These are phyloP conservation scores for Deilephila porcellus DNA, from an alignment of 2,888 invertebrate species.

Conservation along the genomic window DNA sequence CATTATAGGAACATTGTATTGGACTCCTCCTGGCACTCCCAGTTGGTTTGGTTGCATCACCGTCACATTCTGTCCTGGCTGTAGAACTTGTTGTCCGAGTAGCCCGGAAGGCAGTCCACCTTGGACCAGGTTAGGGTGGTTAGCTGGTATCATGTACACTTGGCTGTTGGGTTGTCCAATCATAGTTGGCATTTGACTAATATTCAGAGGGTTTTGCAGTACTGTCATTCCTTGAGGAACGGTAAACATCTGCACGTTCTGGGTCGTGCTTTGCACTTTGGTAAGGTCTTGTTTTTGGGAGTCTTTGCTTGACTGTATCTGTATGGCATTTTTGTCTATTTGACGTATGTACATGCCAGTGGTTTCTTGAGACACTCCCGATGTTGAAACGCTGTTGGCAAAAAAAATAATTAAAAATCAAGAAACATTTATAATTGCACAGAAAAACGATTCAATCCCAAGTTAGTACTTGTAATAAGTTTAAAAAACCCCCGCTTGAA, in stretches of 20 bases:
- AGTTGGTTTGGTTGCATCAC: slow-evolving; percentile 80
- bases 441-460: too few relatives aligned
- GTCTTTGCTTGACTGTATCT: slow-evolving; percentile 74
- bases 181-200: slow-evolving; percentile 72
- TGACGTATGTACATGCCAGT: slow-evolving; percentile 79
- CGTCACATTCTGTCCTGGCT: slow-evolving; percentile 75
- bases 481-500: too few relatives aligned
- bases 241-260: slow-evolving; percentile 80
- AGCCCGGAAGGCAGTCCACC: slow-evolving; percentile 65
- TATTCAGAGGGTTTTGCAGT: slow-evolving; percentile 74
- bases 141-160: slow-evolving; percentile 80
- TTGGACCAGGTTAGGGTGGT: slow-evolving; percentile 72
- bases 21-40: slow-evolving; percentile 72
- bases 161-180: slow-evolving; percentile 76
- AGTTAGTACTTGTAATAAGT: too few relatives aligned
- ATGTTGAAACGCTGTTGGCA: slow-evolving; percentile 65
- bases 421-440: too few relatives aligned
- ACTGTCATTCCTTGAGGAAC: slow-evolving; percentile 80
- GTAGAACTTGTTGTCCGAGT: slow-evolving; percentile 71
- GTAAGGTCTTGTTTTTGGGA: slow-evolving; percentile 71
- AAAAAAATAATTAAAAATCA: neutral
- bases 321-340: slow-evolving; percentile 75
- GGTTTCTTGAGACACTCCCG: slow-evolving; percentile 69
- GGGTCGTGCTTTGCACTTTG: slow-evolving; percentile 70
- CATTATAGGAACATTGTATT: slow-evolving; percentile 77